Evolutionary conservation across 2,113 vertebrate genomes (phyloP).

Genomic region (Pluvianellus socialis): DNA sequence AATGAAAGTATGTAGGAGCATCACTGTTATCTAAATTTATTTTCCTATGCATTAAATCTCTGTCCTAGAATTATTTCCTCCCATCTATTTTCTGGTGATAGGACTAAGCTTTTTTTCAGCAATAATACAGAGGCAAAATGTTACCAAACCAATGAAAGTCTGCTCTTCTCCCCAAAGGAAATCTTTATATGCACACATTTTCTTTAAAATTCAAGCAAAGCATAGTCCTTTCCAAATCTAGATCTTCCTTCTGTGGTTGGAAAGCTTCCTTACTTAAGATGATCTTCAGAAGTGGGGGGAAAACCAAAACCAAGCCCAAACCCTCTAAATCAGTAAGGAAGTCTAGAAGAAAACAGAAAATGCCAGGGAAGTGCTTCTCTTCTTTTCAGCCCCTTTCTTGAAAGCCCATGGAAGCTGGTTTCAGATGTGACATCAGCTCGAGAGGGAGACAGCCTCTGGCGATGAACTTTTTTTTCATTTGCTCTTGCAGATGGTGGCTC

Average conservation of each 20-base stretch:
- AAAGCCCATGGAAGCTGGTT: background rate
- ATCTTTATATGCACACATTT: background rate
- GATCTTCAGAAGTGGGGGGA: background rate
- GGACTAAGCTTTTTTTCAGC: background rate
- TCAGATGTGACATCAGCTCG: background rate
- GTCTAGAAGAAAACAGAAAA: background rate
- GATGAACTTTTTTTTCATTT: background rate
- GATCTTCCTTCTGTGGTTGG: background rate
- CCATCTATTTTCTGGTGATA: background rate
- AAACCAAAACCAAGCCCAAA: background rate
- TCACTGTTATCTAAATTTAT: background rate
- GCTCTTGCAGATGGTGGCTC: background rate
- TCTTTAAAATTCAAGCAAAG: background rate
- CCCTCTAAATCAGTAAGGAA: rapidly evolving
- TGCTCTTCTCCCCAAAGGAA: background rate
- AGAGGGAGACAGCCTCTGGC: background rate
- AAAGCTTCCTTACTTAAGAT: background rate
- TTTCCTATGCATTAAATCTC: background rate
- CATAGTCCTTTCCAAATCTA: background rate
- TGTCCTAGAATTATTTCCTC: background rate
- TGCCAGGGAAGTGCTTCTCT: background rate
- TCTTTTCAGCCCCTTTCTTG: background rate
- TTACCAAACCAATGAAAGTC: background rate
- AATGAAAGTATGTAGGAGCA: background rate
- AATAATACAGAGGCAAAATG: background rate